Base-by-base conservation (phyloP, 2,113 vertebrate species). In the Neopipo cinnamomea region DNA sequence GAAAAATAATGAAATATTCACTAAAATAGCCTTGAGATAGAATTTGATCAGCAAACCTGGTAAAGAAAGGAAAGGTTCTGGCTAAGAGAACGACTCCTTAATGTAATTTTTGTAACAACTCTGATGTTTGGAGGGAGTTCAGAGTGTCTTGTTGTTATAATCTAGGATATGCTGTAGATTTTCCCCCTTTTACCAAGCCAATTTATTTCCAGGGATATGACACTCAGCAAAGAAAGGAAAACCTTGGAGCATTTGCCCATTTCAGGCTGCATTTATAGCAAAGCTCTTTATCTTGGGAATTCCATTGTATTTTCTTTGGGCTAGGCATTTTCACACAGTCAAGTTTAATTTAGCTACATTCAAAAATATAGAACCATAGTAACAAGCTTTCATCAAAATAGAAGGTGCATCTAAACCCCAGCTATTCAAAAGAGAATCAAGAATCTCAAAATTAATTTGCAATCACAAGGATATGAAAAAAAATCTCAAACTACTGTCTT, bases 301-400 rank as follows among this genome's bases (percentile, higher is more conserved):
- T 71, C 46, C 76, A 93, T 19, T 96, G 66, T 89, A 41, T 71
- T 93, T 84, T 83, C 67, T 79, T 93, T 87, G 61, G 95, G 65
- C 31, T 50, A 67, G 72, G 37, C 55, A 76, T 97, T 97, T 97
- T 96, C 91, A 97, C 44, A 78, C 27, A 96, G 82, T 81, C 80
- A 56, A 52, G 77, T 82, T 80, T 90, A 96, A 98, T 97, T 96
- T 93, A 92, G 88, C 84, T 84, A 88, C 74, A 85, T 96, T 95
- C 27, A 95, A 94, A 95, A 96, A 95, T 80, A 85, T 3, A 88
- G 39, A 93, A 72, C 28, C 20, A 88, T 11, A 84, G 80, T 91
- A 97, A 93, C 80, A 96, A 78, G 70, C 62, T 76, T 92, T 94
- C 53, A 68, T 94, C 79, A 73, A 91, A 91, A 93, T 13, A 94